Evolutionary conservation across 2,888 invertebrate genomes (phyloP).

Genomic region (Agonopterix heracliana): DNA sequence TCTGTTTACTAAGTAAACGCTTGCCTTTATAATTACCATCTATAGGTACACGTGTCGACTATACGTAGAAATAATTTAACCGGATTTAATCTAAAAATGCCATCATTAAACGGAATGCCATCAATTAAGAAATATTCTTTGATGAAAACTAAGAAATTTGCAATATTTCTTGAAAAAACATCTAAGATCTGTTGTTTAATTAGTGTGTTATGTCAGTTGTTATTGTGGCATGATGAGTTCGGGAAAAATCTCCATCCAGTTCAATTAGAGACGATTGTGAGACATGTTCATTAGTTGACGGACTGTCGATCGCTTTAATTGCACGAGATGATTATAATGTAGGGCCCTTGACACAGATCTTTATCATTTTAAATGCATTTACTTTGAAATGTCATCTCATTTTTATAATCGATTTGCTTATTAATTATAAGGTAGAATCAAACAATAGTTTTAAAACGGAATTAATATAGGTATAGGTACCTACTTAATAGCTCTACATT

Average conservation of each 20-base stretch:
- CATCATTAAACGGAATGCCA: constrained; percentile 4
- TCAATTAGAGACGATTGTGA: constrained; percentile 6
- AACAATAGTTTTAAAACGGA: too few species aligned
- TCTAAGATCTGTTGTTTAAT: constrained; percentile 11
- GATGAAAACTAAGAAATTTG: constrained; percentile 3
- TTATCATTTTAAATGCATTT: too few species aligned
- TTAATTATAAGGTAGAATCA: too few species aligned
- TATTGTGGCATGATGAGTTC: constrained; percentile 3
- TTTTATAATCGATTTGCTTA: too few species aligned
- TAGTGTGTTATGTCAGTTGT: constrained; percentile 4
- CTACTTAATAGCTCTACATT: too few species aligned
- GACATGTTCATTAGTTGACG: constrained; percentile 3
- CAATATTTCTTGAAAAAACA: constrained; percentile 3
- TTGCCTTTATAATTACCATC: too few species aligned
- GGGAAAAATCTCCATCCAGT: constrained; percentile 5
- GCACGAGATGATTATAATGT: too few species aligned
- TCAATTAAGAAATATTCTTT: constrained; percentile 6
- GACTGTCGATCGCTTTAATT: not conserved
- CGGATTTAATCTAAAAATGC: constrained; percentile 3
- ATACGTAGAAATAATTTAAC: not conserved
- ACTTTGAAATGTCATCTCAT: too few species aligned
- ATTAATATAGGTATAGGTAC: too few species aligned
- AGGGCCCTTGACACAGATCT: too few species aligned
- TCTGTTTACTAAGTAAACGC: too few species aligned
- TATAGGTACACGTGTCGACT: too few species aligned